These are phyloP conservation scores for Ophioninae sp. DNA, from an alignment of 2,888 invertebrate genomes.

Conservation along the genomic window DNA sequence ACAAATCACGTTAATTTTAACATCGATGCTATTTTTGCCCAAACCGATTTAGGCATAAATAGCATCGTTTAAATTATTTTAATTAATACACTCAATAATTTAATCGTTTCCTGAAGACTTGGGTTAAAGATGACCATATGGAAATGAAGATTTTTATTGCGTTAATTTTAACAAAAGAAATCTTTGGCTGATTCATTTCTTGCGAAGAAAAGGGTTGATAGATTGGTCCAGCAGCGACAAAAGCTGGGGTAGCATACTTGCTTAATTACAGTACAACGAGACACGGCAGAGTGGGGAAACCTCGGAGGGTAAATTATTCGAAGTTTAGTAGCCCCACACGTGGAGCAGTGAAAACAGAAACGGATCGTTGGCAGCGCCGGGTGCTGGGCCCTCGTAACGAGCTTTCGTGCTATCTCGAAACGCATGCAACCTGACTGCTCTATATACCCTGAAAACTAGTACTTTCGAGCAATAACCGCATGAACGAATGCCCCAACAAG, in stretches of 20 bases:
- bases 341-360: slow-evolving; percentile 21
- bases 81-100: background rate
- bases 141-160: background rate
- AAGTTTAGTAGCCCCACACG: slow-evolving; percentile 39
- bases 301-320: slow-evolving; percentile 51
- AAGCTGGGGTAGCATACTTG: slow-evolving; percentile 45
- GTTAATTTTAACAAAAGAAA: background rate
- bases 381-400: slow-evolving; percentile 45
- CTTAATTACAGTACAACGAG: slow-evolving; percentile 50
- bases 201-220: slow-evolving; percentile 5
- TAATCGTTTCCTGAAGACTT: background rate
- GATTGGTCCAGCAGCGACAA: slow-evolving; percentile 15
- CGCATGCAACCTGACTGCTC: slow-evolving; percentile 31
- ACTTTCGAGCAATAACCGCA: slow-evolving; percentile 42
- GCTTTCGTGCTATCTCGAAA: slow-evolving; percentile 44
- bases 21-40: too few species aligned
- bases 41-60: too few species aligned
- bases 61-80: too few species aligned
- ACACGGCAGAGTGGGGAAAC: slow-evolving; percentile 32
- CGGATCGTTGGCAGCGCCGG: slow-evolving; percentile 57
- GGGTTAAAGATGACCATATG: background rate
- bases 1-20: background rate
- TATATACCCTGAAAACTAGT: slow-evolving; percentile 22
- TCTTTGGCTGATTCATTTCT: background rate
- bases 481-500: slow-evolving; percentile 46